phyloP scores from a whole-genome alignment of 2,888 invertebrate genomes.

The Drosophila dives region DNA sequence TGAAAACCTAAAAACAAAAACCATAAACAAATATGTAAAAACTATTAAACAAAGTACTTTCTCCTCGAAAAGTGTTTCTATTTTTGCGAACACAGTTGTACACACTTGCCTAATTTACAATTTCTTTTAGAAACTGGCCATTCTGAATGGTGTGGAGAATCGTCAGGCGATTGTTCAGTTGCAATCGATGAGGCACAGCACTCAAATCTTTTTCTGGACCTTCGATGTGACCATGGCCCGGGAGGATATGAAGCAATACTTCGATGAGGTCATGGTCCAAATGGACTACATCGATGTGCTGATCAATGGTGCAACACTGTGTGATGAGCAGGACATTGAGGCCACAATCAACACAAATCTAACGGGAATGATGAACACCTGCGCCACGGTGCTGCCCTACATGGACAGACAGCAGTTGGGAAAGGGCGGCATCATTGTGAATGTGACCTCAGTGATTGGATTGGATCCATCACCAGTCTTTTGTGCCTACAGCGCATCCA shows the following conservation, averaged over 20 bases:
- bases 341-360: constrained; percentile 72
- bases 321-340: constrained; percentile 71
- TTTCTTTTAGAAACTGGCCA: constrained; percentile 74
- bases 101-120: neutral
- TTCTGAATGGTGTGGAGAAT: constrained; percentile 70
- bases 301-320: constrained; percentile 73
- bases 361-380: constrained; percentile 77
- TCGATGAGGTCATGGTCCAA: constrained; percentile 76
- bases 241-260: constrained; percentile 75
- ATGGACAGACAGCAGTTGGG: constrained; percentile 84
- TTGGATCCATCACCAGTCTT: constrained; percentile 72
- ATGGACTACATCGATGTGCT: constrained; percentile 79
- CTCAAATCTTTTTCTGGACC: constrained; percentile 73
- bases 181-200: constrained; percentile 60
- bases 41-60: neutral
- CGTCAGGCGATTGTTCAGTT: constrained; percentile 64
- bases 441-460: constrained; percentile 82
- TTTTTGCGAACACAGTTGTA: neutral
- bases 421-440: constrained; percentile 84
- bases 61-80: neutral
- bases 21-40: neutral
- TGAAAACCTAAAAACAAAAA: neutral
- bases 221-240: constrained; percentile 74
- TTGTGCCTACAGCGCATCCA: constrained; percentile 83
- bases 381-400: constrained; percentile 81